Conservation (phyloP, 2,888 invertebrate species). For the Cheiracanthium punctorium region DNA sequence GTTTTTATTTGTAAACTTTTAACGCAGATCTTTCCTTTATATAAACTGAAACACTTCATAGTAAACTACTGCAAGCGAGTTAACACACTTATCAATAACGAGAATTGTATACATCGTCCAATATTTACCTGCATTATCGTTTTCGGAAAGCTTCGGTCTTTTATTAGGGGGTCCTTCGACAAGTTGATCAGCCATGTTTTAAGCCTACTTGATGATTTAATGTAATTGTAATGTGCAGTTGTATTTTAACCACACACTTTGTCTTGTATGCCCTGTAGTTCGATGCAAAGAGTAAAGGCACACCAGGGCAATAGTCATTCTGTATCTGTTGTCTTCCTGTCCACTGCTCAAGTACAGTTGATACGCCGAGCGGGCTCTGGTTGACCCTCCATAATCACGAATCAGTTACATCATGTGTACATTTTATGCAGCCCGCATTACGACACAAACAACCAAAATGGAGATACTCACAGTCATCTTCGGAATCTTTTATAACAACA, state of each 20-base stretch:
- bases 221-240: slow-evolving; percentile 35
- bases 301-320: slow-evolving; percentile 47
- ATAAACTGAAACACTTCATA: too few relatives aligned
- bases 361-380: slow-evolving; percentile 37
- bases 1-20: too few relatives aligned
- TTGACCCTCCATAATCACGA: slow-evolving; percentile 52
- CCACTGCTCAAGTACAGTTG: slow-evolving; percentile 47
- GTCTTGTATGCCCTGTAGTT: slow-evolving; percentile 55
- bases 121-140: slow-evolving; percentile 71
- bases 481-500: background rate
- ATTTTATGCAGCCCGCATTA: too few relatives aligned
- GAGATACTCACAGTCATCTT: background rate
- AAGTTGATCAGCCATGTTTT: slow-evolving; percentile 75
- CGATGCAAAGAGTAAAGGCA: slow-evolving; percentile 63
- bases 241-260: slow-evolving; percentile 32
- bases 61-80: too few relatives aligned
- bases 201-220: slow-evolving; percentile 13
- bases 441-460: too few relatives aligned
- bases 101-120: background rate
- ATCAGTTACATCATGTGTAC: too few relatives aligned
- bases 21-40: too few relatives aligned
- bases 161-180: slow-evolving; percentile 76
- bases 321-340: slow-evolving; percentile 40
- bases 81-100: background rate
- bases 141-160: slow-evolving; percentile 74